Evolutionary conservation across 2,113 vertebrate genomes (phyloP).

Genomic region (Perccottus glenii): DNA sequence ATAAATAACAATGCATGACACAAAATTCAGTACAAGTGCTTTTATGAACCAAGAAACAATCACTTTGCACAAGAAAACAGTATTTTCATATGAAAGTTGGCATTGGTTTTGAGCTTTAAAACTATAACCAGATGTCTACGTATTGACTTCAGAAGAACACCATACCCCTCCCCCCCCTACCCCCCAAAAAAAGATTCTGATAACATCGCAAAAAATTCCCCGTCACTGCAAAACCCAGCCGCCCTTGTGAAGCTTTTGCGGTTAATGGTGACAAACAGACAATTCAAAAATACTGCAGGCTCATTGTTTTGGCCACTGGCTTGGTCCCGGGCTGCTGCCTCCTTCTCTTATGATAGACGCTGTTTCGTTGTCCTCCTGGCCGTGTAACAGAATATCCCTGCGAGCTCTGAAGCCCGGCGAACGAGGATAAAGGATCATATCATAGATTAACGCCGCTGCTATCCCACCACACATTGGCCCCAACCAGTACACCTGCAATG

Average conservation of each 20-base stretch:
- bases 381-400: conserved; percentile 55
- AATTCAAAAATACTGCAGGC: conserved; percentile 3
- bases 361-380: conserved; percentile 72
- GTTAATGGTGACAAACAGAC: not conserved
- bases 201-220: not conserved
- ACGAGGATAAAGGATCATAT: conserved; percentile 84
- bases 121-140: too few relatives aligned
- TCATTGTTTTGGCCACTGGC: conserved; percentile 39
- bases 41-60: too few relatives aligned
- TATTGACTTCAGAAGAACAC: not conserved
- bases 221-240: not conserved
- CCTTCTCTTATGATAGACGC: not conserved
- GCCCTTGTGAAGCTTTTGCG: conserved; percentile 7
- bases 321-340: conserved; percentile 13
- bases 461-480: conserved; percentile 65
- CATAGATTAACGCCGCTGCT: conserved; percentile 79
- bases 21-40: too few relatives aligned
- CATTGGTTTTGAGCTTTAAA: too few relatives aligned
- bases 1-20: too few relatives aligned
- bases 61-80: too few relatives aligned
- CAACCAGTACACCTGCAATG: conserved; percentile 70
- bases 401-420: not conserved
- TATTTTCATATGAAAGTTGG: too few relatives aligned
- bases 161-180: not conserved
- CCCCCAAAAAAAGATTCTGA: not conserved